These are phyloP conservation scores for Steatocranus sp. DNA, from an alignment of 2,797 vertebrate genomes.

Conservation along the genomic window DNA sequence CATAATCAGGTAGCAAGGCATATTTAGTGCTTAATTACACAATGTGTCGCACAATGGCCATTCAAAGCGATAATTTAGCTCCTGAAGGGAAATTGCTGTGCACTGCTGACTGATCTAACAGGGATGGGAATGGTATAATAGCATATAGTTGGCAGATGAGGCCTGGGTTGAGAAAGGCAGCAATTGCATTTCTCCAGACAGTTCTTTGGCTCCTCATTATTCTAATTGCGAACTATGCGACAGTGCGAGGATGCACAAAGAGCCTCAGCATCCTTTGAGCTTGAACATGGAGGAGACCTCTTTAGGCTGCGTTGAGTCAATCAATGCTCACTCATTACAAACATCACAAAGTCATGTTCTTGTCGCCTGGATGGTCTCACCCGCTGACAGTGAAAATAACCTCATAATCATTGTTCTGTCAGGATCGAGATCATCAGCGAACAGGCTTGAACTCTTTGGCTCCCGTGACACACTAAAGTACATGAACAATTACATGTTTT, in stretches of 20 bases:
- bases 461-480: conserved; percentile 14
- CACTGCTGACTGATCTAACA: conserved; percentile 70
- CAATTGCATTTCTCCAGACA: conserved; percentile 54
- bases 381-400: conserved; percentile 77
- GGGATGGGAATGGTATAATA: conserved; percentile 54
- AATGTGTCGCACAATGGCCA: conserved; percentile 72
- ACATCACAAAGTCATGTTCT: conserved; percentile 81
- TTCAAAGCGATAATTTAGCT: conserved; percentile 74
- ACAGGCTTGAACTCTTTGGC: conserved; percentile 35
- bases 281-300: conserved; percentile 55
- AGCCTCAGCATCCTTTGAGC: conserved; percentile 40
- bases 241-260: conserved; percentile 31
- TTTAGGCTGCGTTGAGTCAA: conserved; percentile 76
- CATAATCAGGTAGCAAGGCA: conserved; percentile 72
- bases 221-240: conserved; percentile 64
- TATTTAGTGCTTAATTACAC: conserved; percentile 80
- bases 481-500: not conserved
- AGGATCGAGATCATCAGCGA: conserved; percentile 63
- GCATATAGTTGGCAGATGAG: conserved; percentile 69
- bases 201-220: conserved; percentile 64
- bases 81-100: conserved; percentile 72
- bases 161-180: conserved; percentile 57
- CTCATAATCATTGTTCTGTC: conserved; percentile 80
- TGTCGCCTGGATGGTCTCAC: conserved; percentile 80
- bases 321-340: conserved; percentile 85